A percentile compares a stretch with the other conserved stretches of the same genome.
These are phyloP conservation scores for Gortyna flavago DNA, from an alignment of 2,888 invertebrate species.

Conservation along the genomic window DNA sequence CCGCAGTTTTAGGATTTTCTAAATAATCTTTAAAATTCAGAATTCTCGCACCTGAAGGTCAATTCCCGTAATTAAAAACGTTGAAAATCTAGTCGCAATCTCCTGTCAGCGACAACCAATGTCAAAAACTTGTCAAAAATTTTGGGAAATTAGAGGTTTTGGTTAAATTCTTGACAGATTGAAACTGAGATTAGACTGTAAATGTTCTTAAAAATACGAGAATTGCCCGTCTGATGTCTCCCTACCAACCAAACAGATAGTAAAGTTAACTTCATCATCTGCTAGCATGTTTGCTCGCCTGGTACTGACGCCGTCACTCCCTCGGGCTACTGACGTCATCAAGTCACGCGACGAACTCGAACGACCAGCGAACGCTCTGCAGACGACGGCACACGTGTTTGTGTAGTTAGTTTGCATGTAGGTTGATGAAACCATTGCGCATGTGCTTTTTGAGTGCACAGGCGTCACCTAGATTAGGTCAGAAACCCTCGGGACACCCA, in stretches of 20 bases:
- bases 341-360: constrained; percentile 39
- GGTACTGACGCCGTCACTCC: constrained; percentile 26
- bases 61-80: background rate
- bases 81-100: background rate
- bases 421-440: too few species aligned
- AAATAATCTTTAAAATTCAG: background rate
- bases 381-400: constrained; percentile 36
- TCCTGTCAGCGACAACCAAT: background rate
- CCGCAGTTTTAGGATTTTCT: background rate
- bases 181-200: too few species aligned
- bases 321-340: constrained; percentile 42
- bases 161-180: too few species aligned
- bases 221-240: background rate
- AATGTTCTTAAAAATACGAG: too few species aligned
- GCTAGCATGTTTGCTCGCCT: constrained; percentile 4
- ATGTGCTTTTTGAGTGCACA: too few species aligned
- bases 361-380: constrained; percentile 16
- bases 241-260: background rate
- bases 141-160: too few species aligned
- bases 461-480: too few species aligned
- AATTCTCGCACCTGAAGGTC: background rate
- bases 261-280: background rate
- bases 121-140: too few species aligned
- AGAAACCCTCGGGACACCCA: too few species aligned
- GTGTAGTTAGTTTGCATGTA: too few species aligned